Evolutionary conservation across 2,797 vertebrate genomes (phyloP), one percentile per base, ranked within the genome.

Genomic region (Galaxias olidus): DNA sequence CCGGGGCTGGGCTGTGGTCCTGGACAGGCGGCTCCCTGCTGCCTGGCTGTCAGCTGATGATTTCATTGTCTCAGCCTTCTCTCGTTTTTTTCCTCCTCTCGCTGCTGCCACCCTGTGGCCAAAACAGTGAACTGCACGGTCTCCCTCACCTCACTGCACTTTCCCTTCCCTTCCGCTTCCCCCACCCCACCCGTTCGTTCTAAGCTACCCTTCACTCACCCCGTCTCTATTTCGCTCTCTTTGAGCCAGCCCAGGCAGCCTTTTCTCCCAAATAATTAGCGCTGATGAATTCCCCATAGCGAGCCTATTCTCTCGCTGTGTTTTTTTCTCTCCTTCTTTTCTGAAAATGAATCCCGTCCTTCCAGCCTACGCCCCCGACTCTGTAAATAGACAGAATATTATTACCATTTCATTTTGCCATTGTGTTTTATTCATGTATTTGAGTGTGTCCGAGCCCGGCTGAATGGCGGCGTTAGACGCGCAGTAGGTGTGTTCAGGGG

Each of bases 51-150:
- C 87, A 84, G 81, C 77, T 82, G 83, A 85, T 81, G 69, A 58
- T 86, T 85, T 82, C 81, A 84, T 85, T 86, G 79, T 82, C 78
- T 78, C 69, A 59, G 20, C 52, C 74, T 51, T 60, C 57, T 61
- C 56, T 68, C 65, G n/a, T n/a, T n/a, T 30, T 30, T 30, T 71
- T 72, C 60, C 57, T 65, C 46, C 67, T 66, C 18, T n/a, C 53
- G 76, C 62, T 77, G 64, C 74, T 40, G 88, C 89, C 92, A 85
- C 84, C 91, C 87, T 74, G 91, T 87, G 91, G 88, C 52, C 9
- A 1, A 30, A 70, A 72, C 68, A 48, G n/a, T 4, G 43, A 70
- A 79, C 9, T 4, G 47, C 15, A 9, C 4, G 41, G 15, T 53
- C 1, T 45, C n/a, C 30, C 10, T 41, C 42, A 15, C 17, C 18